These are phyloP conservation scores for Microctonus hyperodae DNA, from an alignment of 2,888 invertebrate species.

Conservation along the genomic window DNA sequence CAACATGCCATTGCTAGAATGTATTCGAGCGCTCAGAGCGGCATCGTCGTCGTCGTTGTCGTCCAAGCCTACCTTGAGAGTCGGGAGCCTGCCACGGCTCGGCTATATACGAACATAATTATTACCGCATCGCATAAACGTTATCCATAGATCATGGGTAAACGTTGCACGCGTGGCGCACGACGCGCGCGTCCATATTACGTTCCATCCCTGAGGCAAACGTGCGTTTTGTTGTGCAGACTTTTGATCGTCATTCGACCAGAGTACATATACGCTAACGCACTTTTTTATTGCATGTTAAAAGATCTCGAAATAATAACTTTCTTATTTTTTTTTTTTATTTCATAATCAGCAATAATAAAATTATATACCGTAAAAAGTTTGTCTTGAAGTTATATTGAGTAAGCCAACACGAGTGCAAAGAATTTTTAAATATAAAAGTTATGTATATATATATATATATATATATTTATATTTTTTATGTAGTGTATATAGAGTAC, in stretches of 20 bases:
- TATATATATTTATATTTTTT: too few species aligned
- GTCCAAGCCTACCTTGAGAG: slow-evolving; percentile 27
- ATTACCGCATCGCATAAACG: slow-evolving; percentile 49
- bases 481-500: not conserved
- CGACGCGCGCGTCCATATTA: slow-evolving; percentile 42
- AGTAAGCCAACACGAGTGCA: not conserved
- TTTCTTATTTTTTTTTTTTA: not conserved
- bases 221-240: not conserved
- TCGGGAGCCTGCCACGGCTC: slow-evolving; percentile 6
- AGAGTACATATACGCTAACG: too few species aligned
- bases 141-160: slow-evolving; percentile 45
- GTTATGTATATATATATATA: too few species aligned
- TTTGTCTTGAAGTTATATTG: not conserved
- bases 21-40: slow-evolving; percentile 8
- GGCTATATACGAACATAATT: slow-evolving; percentile 44
- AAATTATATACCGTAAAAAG: not conserved
- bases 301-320: not conserved
- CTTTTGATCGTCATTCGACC: not conserved
- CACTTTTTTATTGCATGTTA: not conserved
- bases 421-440: not conserved
- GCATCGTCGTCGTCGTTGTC: slow-evolving; percentile 38
- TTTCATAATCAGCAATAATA: not conserved
- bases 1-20: slow-evolving; percentile 52
- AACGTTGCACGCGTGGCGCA: slow-evolving; percentile 42
- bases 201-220: not conserved